phyloP scores from a whole-genome alignment of 2,113 vertebrate genomes.

The Rousettus leschenaultii region DNA sequence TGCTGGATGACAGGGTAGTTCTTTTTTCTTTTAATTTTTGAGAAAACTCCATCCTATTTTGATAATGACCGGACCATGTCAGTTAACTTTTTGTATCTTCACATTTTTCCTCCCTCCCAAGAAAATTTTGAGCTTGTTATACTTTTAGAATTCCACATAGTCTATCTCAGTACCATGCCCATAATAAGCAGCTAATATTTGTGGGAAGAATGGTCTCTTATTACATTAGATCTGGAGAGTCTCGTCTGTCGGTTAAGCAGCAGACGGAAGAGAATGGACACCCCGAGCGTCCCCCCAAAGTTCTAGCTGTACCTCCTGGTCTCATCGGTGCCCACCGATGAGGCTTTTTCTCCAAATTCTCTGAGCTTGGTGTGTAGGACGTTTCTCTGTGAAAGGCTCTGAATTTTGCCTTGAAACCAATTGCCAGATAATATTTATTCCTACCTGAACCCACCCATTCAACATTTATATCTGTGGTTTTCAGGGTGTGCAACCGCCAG shows the following conservation, averaged over 20 bases:
- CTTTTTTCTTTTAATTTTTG: neutral
- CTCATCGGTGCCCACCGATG: neutral
- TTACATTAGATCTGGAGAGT: neutral
- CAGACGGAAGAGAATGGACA: neutral
- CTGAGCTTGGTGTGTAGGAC: neutral
- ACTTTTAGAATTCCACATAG: neutral
- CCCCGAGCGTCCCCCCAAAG: neutral
- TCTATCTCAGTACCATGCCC: no score
- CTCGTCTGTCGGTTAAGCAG: neutral
- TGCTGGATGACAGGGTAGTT: neutral
- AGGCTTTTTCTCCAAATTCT: neutral
- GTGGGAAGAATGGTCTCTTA: neutral
- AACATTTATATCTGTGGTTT: neutral
- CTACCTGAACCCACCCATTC: neutral
- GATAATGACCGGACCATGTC: neutral
- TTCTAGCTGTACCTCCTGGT: neutral
- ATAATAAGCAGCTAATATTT: neutral
- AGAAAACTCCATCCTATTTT: neutral
- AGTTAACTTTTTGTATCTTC: neutral
- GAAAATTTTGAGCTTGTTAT: neutral
- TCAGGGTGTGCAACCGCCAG: neutral
- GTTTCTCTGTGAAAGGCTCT: neutral
- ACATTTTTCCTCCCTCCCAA: neutral
- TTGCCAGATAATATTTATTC: neutral
- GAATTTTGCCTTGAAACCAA: neutral